These are phyloP conservation scores for Mercenaria mercenaria DNA, from an alignment of 1,140 invertebrate species.

Conservation along the genomic window DNA sequence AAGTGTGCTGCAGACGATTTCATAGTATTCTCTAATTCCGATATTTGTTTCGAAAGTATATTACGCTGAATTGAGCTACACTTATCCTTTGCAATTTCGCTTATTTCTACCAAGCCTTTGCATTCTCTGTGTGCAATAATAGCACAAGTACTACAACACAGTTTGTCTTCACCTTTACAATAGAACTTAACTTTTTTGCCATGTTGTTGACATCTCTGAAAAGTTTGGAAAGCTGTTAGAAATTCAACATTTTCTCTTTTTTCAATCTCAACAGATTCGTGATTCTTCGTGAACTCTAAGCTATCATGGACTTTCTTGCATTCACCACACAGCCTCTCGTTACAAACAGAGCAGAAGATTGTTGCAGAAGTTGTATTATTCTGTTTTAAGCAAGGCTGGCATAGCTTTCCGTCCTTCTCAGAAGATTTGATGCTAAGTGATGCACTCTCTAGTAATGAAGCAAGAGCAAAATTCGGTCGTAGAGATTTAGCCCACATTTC, in stretches of 20 bases:
- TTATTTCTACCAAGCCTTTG: not conserved
- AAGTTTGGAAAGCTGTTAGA: not conserved
- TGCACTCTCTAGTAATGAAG: not conserved
- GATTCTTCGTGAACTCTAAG: not conserved
- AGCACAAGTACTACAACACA: conserved; percentile 2
- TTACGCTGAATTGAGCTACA: not conserved
- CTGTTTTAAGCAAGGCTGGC: not conserved
- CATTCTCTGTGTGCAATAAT: conserved; percentile 1
- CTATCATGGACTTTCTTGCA: not conserved
- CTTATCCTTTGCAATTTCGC: not conserved
- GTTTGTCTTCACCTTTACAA: conserved; percentile 13
- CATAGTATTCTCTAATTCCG: not conserved
- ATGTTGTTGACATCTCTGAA: not conserved
- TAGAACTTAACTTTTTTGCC: conserved; percentile 7
- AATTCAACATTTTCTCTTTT: not conserved
- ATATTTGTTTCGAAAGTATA: not conserved
- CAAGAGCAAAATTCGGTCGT: conserved; percentile 3
- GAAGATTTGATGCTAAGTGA: not conserved
- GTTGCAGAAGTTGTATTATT: not conserved
- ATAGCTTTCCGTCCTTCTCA: not conserved
- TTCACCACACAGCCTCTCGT: not conserved
- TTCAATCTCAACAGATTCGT: not conserved
- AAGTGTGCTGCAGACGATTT: not conserved
- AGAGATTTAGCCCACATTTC: not conserved
- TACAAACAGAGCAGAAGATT: not conserved